Percentiles rank a stretch among this genome's conserved stretches.
Conservation (phyloP, 2,797 vertebrate species). For the Acanthis flammea region DNA sequence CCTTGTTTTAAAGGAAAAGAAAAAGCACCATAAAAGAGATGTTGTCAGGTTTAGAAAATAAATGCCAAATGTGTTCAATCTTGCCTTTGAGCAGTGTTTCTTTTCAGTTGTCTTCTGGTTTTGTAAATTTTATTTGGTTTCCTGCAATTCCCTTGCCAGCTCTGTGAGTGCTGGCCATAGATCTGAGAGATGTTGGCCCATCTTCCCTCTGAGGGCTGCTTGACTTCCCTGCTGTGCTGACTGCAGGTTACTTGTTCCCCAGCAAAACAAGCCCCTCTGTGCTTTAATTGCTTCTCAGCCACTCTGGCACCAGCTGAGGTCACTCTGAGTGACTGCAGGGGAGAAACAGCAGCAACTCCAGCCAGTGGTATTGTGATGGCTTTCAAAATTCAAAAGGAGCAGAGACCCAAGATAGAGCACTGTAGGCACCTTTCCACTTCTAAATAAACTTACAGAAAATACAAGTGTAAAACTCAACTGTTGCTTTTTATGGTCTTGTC, state of each 20-base stretch:
- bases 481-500: slow-evolving; percentile 6
- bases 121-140: slow-evolving; percentile 2
- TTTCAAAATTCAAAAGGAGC: slow-evolving; percentile 28
- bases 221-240: not conserved
- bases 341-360: not conserved
- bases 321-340: not conserved
- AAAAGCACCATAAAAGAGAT: not conserved
- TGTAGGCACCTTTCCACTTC: slow-evolving; percentile 23
- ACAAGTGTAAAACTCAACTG: not conserved
- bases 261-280: not conserved
- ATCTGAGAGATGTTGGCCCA: slow-evolving; percentile 18
- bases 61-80: not conserved
- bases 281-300: slow-evolving; percentile 38
- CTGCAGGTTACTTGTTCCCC: slow-evolving; percentile 31
- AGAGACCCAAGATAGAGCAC: not conserved
- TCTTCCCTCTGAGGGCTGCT: not conserved
- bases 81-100: slow-evolving; percentile 25
- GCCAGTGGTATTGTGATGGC: not conserved
- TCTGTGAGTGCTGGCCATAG: not conserved
- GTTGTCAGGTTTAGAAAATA: slow-evolving; percentile 8
- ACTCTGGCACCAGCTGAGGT: slow-evolving; percentile 49
- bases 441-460: not conserved
- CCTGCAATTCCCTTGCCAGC: not conserved
- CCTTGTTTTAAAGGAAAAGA: slow-evolving; percentile 1
- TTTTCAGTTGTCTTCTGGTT: slow-evolving; percentile 3